These are phyloP conservation scores for Choloepus hoffmanni DNA, from an alignment of 2,113 vertebrate genomes.

Conservation along the genomic window DNA sequence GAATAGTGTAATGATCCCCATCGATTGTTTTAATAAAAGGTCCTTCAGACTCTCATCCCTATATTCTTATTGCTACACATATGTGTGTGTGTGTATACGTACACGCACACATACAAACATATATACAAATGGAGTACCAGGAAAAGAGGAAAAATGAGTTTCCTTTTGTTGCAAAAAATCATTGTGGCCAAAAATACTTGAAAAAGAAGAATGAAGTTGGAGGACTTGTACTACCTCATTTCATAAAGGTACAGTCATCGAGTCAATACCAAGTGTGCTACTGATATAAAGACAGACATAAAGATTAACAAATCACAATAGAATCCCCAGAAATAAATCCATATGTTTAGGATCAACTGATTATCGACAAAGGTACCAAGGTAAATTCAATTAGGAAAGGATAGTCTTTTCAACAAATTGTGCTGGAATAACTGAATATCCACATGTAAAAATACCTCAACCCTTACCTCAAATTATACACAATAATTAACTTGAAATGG, in stretches of 20 bases:
- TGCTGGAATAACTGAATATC: background rate
- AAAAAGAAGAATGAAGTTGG: slow-evolving; percentile 10
- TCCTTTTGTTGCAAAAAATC: background rate
- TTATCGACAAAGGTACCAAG: slow-evolving; percentile 14
- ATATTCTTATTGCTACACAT: background rate
- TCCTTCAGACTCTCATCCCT: background rate
- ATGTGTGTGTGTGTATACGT: too few species aligned
- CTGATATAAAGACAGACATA: background rate
- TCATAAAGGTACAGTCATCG: background rate
- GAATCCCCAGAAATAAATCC: background rate
- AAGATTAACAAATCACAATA: background rate
- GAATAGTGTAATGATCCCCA: background rate
- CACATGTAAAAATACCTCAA: background rate
- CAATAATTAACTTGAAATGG: background rate
- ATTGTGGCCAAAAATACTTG: slow-evolving; percentile 15
- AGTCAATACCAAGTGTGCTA: background rate
- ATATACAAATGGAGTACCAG: background rate
- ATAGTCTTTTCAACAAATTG: background rate
- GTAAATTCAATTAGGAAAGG: background rate
- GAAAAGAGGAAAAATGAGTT: background rate
- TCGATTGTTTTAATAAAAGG: background rate
- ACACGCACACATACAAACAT: background rate
- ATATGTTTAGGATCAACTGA: background rate
- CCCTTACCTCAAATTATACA: background rate
- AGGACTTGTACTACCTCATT: slow-evolving; percentile 13